Conservation (phyloP, 2,888 invertebrate genomes). For the Diplazon laetatorius region DNA sequence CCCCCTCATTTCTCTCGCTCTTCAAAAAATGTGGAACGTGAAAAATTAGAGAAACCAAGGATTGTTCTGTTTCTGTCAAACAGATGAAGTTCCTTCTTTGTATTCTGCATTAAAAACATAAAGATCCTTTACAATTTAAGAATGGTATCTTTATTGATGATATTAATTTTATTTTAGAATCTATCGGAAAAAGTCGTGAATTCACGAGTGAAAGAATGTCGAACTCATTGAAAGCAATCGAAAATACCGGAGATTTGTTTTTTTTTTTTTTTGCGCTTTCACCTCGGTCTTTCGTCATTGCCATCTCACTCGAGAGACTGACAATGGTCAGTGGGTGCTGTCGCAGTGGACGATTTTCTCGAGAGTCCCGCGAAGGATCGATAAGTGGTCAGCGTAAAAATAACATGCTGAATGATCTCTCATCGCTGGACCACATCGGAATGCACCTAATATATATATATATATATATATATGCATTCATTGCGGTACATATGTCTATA, state of each 20-base stretch:
- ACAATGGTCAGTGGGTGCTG: constrained; percentile 35
- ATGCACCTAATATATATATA: constrained; percentile 22
- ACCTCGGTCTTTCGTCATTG: not conserved
- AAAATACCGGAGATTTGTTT: constrained; percentile 45
- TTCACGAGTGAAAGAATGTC: constrained; percentile 24
- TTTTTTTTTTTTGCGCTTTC: constrained; percentile 44
- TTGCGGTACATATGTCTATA: constrained; percentile 10
- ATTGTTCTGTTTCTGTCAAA: no score
- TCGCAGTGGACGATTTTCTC: constrained; percentile 21
- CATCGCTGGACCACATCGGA: constrained; percentile 21
- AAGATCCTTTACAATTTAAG: no score
- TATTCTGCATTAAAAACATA: no score
- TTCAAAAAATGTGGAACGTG: no score
- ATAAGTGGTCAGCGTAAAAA: constrained; percentile 46
- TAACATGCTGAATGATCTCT: constrained; percentile 46
- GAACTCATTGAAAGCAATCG: constrained; percentile 21
- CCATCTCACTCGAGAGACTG: constrained; percentile 2
- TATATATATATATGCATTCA: no score
- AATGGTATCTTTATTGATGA: no score
- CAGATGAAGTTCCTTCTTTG: no score
- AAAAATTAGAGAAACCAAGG: no score
- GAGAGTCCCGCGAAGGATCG: constrained; percentile 29
- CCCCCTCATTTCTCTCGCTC: no score
- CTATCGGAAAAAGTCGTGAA: no score
- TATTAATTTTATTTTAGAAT: no score